Evolutionary conservation across 2,113 vertebrate genomes (phyloP).

Genomic region (human (Homo sapiens)): DNA sequence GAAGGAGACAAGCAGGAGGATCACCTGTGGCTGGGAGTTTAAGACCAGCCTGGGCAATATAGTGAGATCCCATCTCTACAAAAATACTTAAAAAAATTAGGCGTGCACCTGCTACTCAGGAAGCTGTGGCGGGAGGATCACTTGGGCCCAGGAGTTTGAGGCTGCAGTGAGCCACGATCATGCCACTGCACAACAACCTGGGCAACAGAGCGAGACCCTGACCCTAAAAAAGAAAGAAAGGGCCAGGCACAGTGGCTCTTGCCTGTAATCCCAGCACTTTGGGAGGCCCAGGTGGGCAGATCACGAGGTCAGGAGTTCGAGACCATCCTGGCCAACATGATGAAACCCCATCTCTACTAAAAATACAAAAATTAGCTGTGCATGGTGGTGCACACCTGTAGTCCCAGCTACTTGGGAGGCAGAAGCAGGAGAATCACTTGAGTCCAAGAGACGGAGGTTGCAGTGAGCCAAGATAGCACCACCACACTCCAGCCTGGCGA

Average conservation of each 20-base stretch:
- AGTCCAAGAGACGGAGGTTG: neutral
- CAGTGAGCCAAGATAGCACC: neutral
- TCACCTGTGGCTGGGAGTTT: neutral
- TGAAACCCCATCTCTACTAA: too few species aligned
- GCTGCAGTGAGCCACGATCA: neutral
- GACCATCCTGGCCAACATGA: too few species aligned
- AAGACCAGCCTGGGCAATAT: neutral
- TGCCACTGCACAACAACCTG: neutral
- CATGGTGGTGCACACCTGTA: too few species aligned
- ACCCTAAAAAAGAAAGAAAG: too few species aligned
- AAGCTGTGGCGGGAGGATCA: neutral
- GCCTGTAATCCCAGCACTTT: too few species aligned
- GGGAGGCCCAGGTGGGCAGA: too few species aligned
- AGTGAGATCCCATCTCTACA: neutral
- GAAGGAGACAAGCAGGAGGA: neutral
- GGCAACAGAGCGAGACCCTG: too few species aligned
- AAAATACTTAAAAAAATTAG: neutral
- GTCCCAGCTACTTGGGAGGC: neutral
- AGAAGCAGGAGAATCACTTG: neutral
- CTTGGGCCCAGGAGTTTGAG: too few species aligned
- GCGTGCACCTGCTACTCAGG: neutral
- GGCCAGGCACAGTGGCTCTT: too few species aligned
- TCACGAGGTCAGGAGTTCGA: too few species aligned
- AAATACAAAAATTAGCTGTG: too few species aligned
- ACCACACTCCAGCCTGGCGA: neutral